Conservation (phyloP, 1,140 invertebrate genomes). For the Drosophila pandora region DNA sequence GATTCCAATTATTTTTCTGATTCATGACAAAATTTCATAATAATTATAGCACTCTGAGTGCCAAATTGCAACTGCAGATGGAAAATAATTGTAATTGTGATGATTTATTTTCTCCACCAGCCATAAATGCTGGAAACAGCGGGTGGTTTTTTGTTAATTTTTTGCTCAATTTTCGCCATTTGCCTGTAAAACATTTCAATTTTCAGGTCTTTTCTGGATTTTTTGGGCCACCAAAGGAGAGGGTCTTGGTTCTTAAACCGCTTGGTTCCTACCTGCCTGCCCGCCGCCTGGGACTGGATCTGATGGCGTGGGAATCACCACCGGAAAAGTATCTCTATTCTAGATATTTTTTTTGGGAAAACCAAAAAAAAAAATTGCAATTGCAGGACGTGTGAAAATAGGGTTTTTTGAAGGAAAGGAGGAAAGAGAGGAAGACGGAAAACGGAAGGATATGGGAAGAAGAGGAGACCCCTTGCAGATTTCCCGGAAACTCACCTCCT, state of each 20-base stretch:
- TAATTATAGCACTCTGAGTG: conserved; percentile 25
- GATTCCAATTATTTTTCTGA: conserved; percentile 22
- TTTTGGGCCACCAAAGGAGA: conserved; percentile 61
- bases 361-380: conserved; percentile 49
- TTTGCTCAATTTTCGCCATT: conserved; percentile 58
- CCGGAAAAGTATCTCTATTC: background rate
- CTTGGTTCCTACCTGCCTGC: no score
- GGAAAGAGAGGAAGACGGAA: no score
- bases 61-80: conserved; percentile 57
- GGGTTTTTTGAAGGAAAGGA: no score
- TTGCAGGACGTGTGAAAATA: conserved; percentile 48
- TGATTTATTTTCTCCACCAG: conserved; percentile 49
- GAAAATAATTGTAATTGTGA: conserved; percentile 36
- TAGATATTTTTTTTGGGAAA: no score
- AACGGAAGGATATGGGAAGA: background rate
- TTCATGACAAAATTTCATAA: conserved; percentile 52
- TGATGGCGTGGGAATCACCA: conserved; percentile 59
- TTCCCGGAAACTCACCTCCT: background rate
- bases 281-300: no score
- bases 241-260: conserved; percentile 42
- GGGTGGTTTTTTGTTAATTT: conserved; percentile 71
- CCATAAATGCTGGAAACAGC: conserved; percentile 44
- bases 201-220: conserved; percentile 15
- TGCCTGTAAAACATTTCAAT: conserved; percentile 39
- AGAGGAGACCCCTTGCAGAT: background rate